Conservation (phyloP, 1,140 invertebrate species). For the Oncopodura yosiiana region DNA sequence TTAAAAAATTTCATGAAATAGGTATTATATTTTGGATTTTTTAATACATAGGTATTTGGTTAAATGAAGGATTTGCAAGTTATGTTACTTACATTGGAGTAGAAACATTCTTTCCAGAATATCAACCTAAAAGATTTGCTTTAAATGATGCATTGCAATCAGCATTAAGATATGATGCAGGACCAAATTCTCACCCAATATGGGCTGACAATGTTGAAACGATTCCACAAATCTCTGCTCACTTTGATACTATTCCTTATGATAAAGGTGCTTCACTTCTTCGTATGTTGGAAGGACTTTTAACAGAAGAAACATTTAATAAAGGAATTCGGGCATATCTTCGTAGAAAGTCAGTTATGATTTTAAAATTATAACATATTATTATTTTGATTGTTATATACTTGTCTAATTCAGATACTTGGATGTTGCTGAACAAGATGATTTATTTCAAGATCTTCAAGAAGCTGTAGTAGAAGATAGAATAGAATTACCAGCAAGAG, state of each 20-base stretch:
- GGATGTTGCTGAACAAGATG: conserved; percentile 55
- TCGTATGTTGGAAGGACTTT: conserved; percentile 66
- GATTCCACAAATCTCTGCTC: background rate
- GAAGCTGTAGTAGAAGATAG: conserved; percentile 40
- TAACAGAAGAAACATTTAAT: conserved; percentile 58
- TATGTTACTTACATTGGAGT: too few relatives aligned
- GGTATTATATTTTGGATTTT: too few relatives aligned
- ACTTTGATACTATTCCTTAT: conserved; percentile 16
- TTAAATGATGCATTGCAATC: background rate
- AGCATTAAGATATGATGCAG: background rate
- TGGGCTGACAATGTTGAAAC: background rate
- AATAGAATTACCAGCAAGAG: background rate
- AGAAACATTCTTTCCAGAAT: too few relatives aligned
- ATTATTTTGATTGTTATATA: background rate
- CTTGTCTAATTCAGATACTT: conserved; percentile 46
- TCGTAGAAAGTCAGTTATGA: conserved; percentile 31
- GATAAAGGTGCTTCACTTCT: conserved; percentile 56
- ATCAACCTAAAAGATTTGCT: too few relatives aligned
- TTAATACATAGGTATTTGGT: too few relatives aligned
- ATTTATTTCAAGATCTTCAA: conserved; percentile 58
- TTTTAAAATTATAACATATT: background rate
- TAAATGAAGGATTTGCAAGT: too few relatives aligned
- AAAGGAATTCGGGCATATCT: conserved; percentile 54
- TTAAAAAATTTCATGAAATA: background rate
- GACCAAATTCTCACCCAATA: background rate